phyloP scores from a whole-genome alignment of 2,888 invertebrate species.

The Theodoxus fluviatilis region DNA sequence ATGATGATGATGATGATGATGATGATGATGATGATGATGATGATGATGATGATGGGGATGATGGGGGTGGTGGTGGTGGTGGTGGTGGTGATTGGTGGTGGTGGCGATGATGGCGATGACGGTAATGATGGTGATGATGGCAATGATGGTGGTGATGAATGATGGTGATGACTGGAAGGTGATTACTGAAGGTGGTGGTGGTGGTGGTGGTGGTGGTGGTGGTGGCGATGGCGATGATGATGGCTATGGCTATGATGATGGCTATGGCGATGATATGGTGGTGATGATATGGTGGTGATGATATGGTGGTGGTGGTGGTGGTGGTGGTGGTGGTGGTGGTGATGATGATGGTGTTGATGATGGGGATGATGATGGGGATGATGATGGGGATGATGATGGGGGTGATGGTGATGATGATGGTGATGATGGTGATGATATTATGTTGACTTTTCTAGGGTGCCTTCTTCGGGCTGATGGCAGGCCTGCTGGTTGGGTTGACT shows the following conservation, averaged over 20 bases:
- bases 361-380: too few species aligned
- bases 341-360: not conserved
- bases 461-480: conserved; percentile 70
- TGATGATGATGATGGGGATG: not conserved
- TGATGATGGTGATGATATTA: not conserved
- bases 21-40: not conserved
- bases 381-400: not conserved
- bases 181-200: not conserved
- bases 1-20: conserved; percentile 2
- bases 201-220: not conserved
- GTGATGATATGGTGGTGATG: not conserved
- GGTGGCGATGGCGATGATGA: not conserved
- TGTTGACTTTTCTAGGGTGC: conserved; percentile 66
- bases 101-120: not conserved
- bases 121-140: not conserved
- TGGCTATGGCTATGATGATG: not conserved
- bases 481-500: conserved; percentile 67
- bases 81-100: not conserved
- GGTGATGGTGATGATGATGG: not conserved
- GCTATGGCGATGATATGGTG: not conserved
- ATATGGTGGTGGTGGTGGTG: not conserved
- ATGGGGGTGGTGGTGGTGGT: not conserved
- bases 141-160: not conserved
- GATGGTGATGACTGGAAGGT: not conserved
- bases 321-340: not conserved